phyloP scores from a whole-genome alignment of 2,113 vertebrate species.

The Donacobius atricapilla region DNA sequence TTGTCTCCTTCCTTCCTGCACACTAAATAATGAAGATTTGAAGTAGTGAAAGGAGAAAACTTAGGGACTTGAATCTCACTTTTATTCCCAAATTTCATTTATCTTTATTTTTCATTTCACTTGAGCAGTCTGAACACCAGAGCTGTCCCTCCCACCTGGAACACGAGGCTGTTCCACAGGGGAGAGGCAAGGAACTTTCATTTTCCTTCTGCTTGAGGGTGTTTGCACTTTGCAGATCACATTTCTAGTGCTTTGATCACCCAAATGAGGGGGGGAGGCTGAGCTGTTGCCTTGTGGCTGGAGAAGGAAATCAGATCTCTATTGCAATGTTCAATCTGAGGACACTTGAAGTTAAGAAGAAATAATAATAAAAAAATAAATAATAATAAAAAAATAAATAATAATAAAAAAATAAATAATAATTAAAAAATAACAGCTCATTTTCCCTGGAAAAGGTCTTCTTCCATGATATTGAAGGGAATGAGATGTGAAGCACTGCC shows the following conservation, averaged over 20 bases:
- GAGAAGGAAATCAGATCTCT: not conserved
- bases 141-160: not conserved
- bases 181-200: not conserved
- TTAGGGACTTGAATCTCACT: not conserved
- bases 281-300: not conserved
- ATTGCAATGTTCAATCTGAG: not conserved
- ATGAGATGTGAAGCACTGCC: not conserved
- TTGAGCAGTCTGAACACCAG: not conserved
- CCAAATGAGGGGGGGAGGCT: not conserved
- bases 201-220: not conserved
- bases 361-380: not conserved
- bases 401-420: not conserved
- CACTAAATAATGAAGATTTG: not conserved
- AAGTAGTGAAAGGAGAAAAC: not conserved
- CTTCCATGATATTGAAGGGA: not conserved
- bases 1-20: not conserved
- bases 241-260: not conserved
- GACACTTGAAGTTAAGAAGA: not conserved
- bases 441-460: not conserved
- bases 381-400: not conserved
- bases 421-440: not conserved
- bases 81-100: not conserved
- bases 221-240: not conserved
- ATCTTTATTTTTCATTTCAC: not conserved
- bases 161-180: not conserved